Conservation (phyloP, 2,797 vertebrate genomes). For the Calcarius lapponicus region DNA sequence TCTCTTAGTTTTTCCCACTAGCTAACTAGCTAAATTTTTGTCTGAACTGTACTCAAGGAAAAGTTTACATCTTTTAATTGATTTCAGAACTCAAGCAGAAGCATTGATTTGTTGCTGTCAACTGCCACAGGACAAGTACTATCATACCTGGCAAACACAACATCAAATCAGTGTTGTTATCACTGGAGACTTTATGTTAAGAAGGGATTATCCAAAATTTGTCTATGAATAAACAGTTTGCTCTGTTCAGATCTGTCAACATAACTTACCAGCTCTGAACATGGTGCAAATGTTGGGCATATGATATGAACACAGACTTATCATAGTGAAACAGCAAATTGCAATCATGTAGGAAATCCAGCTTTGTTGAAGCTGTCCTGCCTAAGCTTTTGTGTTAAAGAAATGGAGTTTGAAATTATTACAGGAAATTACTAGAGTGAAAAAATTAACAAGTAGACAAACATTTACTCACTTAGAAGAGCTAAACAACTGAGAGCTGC, state of each 20-base stretch:
- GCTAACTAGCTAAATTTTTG: background rate
- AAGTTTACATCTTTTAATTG: background rate
- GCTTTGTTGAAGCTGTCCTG: background rate
- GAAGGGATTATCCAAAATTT: background rate
- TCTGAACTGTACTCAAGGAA: background rate
- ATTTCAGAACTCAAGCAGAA: background rate
- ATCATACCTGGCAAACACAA: background rate
- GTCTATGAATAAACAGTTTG: background rate
- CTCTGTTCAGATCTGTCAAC: background rate
- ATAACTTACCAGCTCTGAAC: background rate
- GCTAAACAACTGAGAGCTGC: slow-evolving; percentile 88
- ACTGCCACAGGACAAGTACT: background rate
- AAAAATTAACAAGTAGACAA: background rate
- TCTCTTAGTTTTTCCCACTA: background rate
- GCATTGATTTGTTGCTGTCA: background rate
- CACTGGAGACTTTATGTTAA: background rate
- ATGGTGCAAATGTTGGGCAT: background rate
- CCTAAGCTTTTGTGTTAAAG: background rate
- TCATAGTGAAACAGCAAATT: background rate
- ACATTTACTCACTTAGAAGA: slow-evolving; percentile 87
- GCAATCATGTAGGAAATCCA: background rate
- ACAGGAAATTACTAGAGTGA: background rate
- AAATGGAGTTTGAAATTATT: background rate
- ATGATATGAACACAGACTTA: background rate
- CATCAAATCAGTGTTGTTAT: background rate